phyloP scores from a whole-genome alignment of 1,140 invertebrate species.

The Planococcus citri region DNA sequence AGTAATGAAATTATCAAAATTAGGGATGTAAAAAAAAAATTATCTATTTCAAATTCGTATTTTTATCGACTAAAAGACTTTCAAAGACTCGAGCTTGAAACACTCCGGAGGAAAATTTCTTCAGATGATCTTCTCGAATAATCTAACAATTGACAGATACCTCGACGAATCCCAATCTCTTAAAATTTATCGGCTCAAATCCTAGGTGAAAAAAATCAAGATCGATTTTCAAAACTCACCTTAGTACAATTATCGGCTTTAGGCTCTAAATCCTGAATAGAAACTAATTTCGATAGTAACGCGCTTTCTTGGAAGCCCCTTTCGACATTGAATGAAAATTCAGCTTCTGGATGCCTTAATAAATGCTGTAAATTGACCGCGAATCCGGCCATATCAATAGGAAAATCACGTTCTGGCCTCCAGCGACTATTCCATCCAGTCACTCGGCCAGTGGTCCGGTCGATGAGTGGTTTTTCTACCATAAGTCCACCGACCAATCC shows the following conservation, averaged over 20 bases:
- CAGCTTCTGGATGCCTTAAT: slow-evolving; percentile 49
- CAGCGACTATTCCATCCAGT: slow-evolving; percentile 70
- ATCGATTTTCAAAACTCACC: slow-evolving; percentile 40
- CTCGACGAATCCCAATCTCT: too few relatives aligned
- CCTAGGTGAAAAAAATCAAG: too few relatives aligned
- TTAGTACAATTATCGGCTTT: slow-evolving; percentile 79
- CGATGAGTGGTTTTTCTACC: slow-evolving; percentile 68
- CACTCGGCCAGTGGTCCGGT: slow-evolving; percentile 53
- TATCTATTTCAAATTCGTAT: too few relatives aligned
- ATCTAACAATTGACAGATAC: too few relatives aligned
- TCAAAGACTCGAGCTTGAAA: too few relatives aligned
- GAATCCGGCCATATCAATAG: slow-evolving; percentile 98
- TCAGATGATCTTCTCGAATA: too few relatives aligned
- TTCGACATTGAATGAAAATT: slow-evolving; percentile 69
- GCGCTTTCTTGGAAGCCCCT: slow-evolving; percentile 86
- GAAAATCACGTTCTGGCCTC: slow-evolving; percentile 81
- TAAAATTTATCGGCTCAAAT: too few relatives aligned
- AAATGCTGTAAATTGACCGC: slow-evolving; percentile 78
- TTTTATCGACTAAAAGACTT: too few relatives aligned
- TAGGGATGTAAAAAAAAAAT: too few relatives aligned
- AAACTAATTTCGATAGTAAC: slow-evolving; percentile 69
- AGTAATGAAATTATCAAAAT: too few relatives aligned
- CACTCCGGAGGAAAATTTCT: too few relatives aligned
- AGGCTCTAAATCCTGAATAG: slow-evolving; percentile 68
- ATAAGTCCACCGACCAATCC: slow-evolving; percentile 83